Percentiles rank a stretch among this genome's conserved stretches.
Evolutionary conservation across 2,888 invertebrate genomes (phyloP).

Genomic region (Meteorus cinctellus): DNA sequence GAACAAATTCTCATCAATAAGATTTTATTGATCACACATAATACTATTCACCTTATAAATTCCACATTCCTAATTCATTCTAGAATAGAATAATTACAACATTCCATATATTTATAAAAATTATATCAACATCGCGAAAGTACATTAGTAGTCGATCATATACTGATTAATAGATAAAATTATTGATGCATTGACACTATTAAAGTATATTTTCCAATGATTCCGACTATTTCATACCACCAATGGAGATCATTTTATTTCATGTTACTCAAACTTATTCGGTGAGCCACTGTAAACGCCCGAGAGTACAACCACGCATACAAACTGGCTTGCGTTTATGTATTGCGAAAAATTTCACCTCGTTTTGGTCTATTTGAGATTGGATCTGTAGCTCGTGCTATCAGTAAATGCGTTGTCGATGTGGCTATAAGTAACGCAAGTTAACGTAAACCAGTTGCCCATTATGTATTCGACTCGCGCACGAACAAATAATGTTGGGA

Average conservation of each 20-base stretch:
- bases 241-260: not conserved
- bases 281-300: not conserved
- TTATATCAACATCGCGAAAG: too few species aligned
- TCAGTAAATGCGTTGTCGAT: slow-evolving; percentile 18
- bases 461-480: slow-evolving; percentile 40
- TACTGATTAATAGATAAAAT: too few species aligned
- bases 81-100: too few species aligned
- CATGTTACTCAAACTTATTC: not conserved
- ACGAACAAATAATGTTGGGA: slow-evolving; percentile 12
- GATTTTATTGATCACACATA: too few species aligned
- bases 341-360: slow-evolving; percentile 18
- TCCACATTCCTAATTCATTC: too few species aligned
- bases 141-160: too few species aligned
- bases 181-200: too few species aligned
- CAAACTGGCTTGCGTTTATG: slow-evolving; percentile 23
- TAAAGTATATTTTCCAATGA: too few species aligned
- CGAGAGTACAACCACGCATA: not conserved
- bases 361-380: slow-evolving; percentile 35
- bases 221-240: not conserved
- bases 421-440: not conserved
- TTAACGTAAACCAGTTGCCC: slow-evolving; percentile 35
- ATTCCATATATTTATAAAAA: too few species aligned
- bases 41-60: too few species aligned
- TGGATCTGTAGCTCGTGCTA: slow-evolving; percentile 31
- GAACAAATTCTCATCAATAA: too few species aligned